These are phyloP conservation scores for Zoanthus gigantus DNA, from an alignment of 92 coral and sea anemone species.

Conservation along the genomic window DNA sequence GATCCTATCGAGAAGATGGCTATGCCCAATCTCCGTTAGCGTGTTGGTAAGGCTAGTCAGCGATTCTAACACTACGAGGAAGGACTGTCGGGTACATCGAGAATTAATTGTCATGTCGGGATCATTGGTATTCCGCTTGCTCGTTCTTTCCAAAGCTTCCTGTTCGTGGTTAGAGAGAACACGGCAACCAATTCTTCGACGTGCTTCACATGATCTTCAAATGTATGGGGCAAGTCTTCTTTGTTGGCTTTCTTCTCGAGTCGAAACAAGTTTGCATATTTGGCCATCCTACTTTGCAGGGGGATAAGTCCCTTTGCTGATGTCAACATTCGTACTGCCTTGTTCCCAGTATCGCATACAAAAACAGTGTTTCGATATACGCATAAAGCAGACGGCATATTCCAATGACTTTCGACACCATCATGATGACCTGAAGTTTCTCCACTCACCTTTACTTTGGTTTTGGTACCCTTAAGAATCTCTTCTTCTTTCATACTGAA, in stretches of 20 bases:
- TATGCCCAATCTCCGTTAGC: not conserved
- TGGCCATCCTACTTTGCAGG: slow-evolving; percentile 48
- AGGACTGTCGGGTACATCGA: slow-evolving; percentile 48
- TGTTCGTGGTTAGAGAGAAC: not conserved
- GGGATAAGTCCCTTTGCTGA: slow-evolving; percentile 65
- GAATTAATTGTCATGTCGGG: slow-evolving; percentile 45
- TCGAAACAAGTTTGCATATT: slow-evolving; percentile 58
- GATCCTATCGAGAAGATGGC: not conserved
- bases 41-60: not conserved
- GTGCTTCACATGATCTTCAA: slow-evolving; percentile 27
- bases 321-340: slow-evolving; percentile 58
- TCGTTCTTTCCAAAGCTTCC: not conserved
- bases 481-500: slow-evolving; percentile 51
- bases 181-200: not conserved
- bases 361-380: slow-evolving; percentile 54
- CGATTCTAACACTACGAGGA: not conserved
- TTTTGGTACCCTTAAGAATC: slow-evolving; percentile 19
- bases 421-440: slow-evolving; percentile 33
- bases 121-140: slow-evolving; percentile 23
- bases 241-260: slow-evolving; percentile 46
- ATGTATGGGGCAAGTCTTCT: slow-evolving; percentile 40
- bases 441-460: slow-evolving; percentile 16
- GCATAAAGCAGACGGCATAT: slow-evolving; percentile 59
- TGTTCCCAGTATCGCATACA: slow-evolving; percentile 66
- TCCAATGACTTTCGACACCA: slow-evolving; percentile 56